Evolutionary conservation across 53 echinoderm and acorn worm species (phyloP), one percentile per base, ranked within the genome.

Genomic region (Holothuria scabra): DNA sequence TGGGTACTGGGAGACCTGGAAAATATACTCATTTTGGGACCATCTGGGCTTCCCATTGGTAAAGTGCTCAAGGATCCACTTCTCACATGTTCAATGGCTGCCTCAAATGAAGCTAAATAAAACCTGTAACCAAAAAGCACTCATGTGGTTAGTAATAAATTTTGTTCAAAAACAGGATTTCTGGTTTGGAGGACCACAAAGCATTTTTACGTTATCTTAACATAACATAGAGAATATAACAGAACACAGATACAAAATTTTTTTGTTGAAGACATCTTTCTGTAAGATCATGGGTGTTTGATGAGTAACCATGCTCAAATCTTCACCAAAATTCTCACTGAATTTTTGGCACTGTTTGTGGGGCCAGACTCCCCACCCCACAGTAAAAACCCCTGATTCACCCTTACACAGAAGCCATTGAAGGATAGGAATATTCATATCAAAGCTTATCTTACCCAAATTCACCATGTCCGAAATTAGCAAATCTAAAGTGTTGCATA

Each of bases 401-500:
- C 22, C 65, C 10, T 8, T 24, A 29, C 13, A 64, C 12, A n/a
- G 31, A 12, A 64, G 5, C 0, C 13, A 19, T 64, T 21, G 24
- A 64, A 64, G 13, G 12, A 25, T 12, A 84, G 28, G 29, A 6
- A 37, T 37, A 8, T 30, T 18, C 32, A 30, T 14, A 46, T 57
- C 52, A 3, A 16, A 16, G 18, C 8, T 2, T 2, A 16, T 70
- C 92, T 66, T 82, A 97, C 97, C 97, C 97, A 86, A 97, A 97
- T 86, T 97, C 97, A 74, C 94, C 97, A 48, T 89, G 90, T 29
- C 92, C 92, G 83, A 94, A 92, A 64, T 91, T 94, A 12, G 97
- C 94, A 75, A 97, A 94, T 33, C 97, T 88, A 69, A 97, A 97
- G 67, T 97, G 94, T 87, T 94, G 92, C 94, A 97, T 94, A 76